A percentile compares a stretch with the other conserved stretches of the same genome.
phyloP scores from a whole-genome alignment of 2,113 vertebrate species.

The Pseudorectes ferrugineus region DNA sequence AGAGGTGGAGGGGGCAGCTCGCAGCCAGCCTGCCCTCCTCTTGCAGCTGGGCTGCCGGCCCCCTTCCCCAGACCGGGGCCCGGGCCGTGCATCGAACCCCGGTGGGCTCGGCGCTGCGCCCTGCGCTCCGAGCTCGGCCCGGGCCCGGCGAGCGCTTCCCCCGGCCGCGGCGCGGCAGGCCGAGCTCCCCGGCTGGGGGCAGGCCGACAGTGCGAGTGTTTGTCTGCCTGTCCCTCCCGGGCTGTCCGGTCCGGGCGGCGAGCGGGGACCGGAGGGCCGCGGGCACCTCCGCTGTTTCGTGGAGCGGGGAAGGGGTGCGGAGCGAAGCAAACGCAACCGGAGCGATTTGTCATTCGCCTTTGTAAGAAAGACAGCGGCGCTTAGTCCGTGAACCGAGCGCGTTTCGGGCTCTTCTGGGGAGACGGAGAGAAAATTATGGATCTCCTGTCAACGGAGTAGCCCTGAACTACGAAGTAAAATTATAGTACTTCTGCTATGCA shows the following conservation, averaged over 20 bases:
- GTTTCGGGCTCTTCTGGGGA: background rate
- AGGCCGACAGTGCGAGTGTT: background rate
- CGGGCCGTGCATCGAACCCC: background rate
- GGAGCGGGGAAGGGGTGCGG: background rate
- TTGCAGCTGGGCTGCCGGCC: background rate
- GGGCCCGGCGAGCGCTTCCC: background rate
- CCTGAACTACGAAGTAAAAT: constrained; percentile 39
- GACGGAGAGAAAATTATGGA: constrained; percentile 4
- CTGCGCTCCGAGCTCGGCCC: background rate
- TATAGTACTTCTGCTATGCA: background rate
- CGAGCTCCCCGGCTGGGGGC: background rate
- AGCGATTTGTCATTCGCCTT: background rate
- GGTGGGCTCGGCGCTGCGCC: background rate
- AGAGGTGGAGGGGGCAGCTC: background rate
- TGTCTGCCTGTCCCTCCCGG: background rate
- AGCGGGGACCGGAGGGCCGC: background rate
- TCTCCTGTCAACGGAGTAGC: constrained; percentile 9
- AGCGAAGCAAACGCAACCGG: background rate
- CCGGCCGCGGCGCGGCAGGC: background rate
- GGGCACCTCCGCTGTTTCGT: background rate
- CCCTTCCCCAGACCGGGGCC: too few relatives aligned
- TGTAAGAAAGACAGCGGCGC: background rate
- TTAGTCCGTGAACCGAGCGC: constrained; percentile 6
- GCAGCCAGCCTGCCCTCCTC: background rate
- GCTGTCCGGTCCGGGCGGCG: background rate